Conservation (phyloP, 2,797 vertebrate species). For the Carcharodon carcharias region DNA sequence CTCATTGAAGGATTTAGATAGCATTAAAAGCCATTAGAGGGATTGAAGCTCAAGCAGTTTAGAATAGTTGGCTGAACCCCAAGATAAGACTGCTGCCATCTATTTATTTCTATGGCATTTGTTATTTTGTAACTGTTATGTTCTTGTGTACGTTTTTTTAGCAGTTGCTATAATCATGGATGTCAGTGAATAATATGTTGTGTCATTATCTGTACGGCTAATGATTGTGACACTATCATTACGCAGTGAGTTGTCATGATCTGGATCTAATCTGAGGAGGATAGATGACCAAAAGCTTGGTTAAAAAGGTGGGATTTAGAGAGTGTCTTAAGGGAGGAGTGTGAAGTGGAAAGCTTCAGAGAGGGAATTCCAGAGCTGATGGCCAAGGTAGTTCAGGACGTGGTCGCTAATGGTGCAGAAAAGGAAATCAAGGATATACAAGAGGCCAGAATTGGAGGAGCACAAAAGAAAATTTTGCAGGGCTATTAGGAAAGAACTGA, state of each 20-base stretch:
- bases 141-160: not conserved
- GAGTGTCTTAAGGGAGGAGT: no score
- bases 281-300: no score
- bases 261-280: no score
- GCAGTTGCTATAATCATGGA: not conserved
- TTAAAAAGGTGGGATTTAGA: no score
- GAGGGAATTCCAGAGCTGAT: not conserved
- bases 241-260: no score
- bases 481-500: not conserved
- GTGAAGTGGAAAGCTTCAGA: no score
- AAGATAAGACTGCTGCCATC: not conserved
- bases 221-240: not conserved
- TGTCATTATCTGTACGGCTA: not conserved
- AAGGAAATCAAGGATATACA: not conserved
- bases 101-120: no score
- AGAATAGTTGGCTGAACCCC: not conserved
- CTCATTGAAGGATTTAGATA: not conserved
- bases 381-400: not conserved
- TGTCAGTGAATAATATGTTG: not conserved
- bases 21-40: not conserved
- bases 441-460: not conserved
- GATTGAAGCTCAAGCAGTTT: not conserved
- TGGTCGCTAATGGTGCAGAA: not conserved
- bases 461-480: not conserved
- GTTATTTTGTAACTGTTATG: not conserved